Evolutionary conservation across 2,113 vertebrate species (phyloP).

Genomic region (Rhabdomys dilectus): DNA sequence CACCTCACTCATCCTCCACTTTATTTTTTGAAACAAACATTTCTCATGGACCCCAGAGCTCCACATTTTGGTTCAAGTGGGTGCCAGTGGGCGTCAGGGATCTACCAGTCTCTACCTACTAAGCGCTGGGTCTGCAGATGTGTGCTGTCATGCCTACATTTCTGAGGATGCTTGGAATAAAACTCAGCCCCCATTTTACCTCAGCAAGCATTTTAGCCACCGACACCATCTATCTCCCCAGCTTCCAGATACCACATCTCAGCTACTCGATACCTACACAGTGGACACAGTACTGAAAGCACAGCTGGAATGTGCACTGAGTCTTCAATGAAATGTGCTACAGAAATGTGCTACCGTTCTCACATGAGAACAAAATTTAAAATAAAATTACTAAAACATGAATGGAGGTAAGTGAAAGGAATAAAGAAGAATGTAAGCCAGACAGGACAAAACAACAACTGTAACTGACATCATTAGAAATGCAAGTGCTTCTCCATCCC

Average conservation of each 20-base stretch:
- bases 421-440: slow-evolving; percentile 7
- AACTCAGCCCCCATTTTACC: background rate
- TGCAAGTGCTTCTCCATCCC: background rate
- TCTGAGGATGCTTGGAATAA: too few relatives aligned
- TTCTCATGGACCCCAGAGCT: background rate
- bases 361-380: slow-evolving; percentile 8
- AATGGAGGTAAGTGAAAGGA: slow-evolving; percentile 40
- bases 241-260: background rate
- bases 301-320: background rate
- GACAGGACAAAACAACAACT: background rate
- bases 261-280: background rate
- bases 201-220: background rate
- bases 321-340: slow-evolving; percentile 8
- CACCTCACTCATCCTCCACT: background rate
- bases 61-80: background rate
- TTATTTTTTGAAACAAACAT: background rate
- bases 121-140: background rate
- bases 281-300: background rate
- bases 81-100: background rate
- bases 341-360: background rate
- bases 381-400: slow-evolving; percentile 61
- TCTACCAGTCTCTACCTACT: background rate
- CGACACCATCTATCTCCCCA: too few relatives aligned
- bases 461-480: background rate
- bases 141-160: background rate